Percentiles rank a stretch among this genome's conserved stretches.
Conservation (phyloP, 2,888 invertebrate genomes). For the Platyscelio sp. region DNA sequence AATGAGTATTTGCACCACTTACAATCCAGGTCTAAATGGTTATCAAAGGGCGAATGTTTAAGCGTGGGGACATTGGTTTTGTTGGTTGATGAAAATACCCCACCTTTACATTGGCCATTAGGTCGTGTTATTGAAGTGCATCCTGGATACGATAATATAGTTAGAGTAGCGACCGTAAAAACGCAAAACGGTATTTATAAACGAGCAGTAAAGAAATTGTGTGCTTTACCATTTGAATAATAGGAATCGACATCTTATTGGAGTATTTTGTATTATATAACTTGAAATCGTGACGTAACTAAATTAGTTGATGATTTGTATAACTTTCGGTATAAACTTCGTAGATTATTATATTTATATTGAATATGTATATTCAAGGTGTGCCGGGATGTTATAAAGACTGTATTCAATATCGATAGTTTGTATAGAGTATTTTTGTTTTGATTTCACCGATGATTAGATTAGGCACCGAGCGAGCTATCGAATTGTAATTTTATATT, state of each 20-base stretch:
- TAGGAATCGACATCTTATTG: too few species aligned
- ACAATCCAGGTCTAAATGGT: conserved; percentile 66
- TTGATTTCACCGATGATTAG: background rate
- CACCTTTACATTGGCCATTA: conserved; percentile 51
- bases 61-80: conserved; percentile 52
- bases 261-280: background rate
- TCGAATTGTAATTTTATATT: background rate
- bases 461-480: background rate
- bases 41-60: conserved; percentile 2
- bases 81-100: conserved; percentile 52
- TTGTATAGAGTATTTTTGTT: background rate
- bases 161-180: conserved; percentile 22
- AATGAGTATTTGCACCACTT: conserved; percentile 58
- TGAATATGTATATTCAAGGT: conserved; percentile 15
- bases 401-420: background rate
- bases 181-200: conserved; percentile 15
- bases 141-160: conserved; percentile 42
- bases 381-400: background rate
- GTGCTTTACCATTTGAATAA: conserved; percentile 15
- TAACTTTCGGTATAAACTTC: too few species aligned
- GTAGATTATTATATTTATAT: conserved; percentile 4
- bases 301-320: background rate
- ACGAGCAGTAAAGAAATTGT: conserved; percentile 8
- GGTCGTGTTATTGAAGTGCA: conserved; percentile 49
- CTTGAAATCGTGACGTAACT: background rate